phyloP scores from a whole-genome alignment of 2,888 invertebrate genomes.

The Cheilosia grossa region DNA sequence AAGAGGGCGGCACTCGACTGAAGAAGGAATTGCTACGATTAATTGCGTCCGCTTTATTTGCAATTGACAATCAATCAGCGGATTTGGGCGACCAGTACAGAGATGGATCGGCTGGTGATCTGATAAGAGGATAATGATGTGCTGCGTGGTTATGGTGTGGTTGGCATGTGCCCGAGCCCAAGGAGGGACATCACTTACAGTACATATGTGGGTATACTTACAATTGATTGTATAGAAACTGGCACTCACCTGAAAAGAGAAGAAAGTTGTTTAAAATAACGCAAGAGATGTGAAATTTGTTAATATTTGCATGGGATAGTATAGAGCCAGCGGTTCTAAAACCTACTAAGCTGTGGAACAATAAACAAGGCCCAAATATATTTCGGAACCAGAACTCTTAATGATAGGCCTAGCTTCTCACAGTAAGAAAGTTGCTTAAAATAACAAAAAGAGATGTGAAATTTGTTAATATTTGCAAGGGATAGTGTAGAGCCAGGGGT shows the following conservation, averaged over 20 bases:
- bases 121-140: slow-evolving; percentile 19
- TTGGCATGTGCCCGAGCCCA: slow-evolving; percentile 21
- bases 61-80: slow-evolving; percentile 42
- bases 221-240: background rate
- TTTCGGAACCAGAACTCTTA: too few relatives aligned
- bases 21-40: slow-evolving; percentile 27
- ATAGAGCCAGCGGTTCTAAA: too few relatives aligned
- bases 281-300: too few relatives aligned
- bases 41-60: slow-evolving; percentile 41
- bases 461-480: too few relatives aligned
- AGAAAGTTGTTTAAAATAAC: background rate
- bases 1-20: slow-evolving; percentile 15
- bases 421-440: too few relatives aligned
- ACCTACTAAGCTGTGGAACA: too few relatives aligned
- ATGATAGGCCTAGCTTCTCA: too few relatives aligned
- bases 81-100: slow-evolving; percentile 18
- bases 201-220: too few relatives aligned
- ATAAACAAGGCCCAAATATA: too few relatives aligned
- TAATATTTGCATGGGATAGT: too few relatives aligned
- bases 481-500: too few relatives aligned
- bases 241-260: slow-evolving; percentile 32
- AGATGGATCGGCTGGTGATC: slow-evolving; percentile 28
- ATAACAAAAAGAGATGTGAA: too few relatives aligned
- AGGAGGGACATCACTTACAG: background rate
- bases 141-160: background rate